Evolutionary conservation across 2,113 vertebrate genomes (phyloP).

Genomic region (Hucho hucho): DNA sequence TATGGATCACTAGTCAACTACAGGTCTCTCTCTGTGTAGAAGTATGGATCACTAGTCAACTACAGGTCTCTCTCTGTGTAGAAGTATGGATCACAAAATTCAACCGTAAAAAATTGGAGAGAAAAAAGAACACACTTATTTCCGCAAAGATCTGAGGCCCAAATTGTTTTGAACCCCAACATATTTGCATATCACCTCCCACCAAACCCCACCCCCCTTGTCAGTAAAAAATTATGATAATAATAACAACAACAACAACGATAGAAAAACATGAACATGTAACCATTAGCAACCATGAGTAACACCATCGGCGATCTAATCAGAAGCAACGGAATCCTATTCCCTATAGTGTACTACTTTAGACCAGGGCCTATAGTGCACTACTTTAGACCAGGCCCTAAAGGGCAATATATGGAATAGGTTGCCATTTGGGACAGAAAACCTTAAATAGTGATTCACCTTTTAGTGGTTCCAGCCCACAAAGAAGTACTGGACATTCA

Average conservation of each 20-base stretch:
- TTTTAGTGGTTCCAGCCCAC: constrained; percentile 69
- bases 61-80: constrained; percentile 9
- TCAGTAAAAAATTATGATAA: constrained; percentile 60
- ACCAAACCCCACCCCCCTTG: constrained; percentile 11
- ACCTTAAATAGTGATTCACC: constrained; percentile 32
- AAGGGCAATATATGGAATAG: constrained; percentile 25
- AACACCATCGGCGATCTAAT: constrained; percentile 34
- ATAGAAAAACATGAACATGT: constrained; percentile 62
- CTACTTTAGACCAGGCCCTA: too few relatives aligned
- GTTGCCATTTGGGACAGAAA: constrained; percentile 28
- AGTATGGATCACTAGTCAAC: constrained; percentile 25
- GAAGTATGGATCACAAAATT: constrained; percentile 41
- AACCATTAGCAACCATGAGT: constrained; percentile 26
- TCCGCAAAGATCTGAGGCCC: constrained; percentile 46
- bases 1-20: constrained; percentile 22
- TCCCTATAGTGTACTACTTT: too few relatives aligned
- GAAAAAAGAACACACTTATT: constrained; percentile 42
- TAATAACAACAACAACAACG: constrained; percentile 58
- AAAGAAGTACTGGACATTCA: constrained; percentile 63
- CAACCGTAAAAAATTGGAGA: background rate
- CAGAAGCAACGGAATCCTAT: background rate
- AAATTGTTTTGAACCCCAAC: constrained; percentile 46
- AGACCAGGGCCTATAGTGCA: too few relatives aligned
- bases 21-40: constrained; percentile 15
- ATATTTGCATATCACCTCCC: constrained; percentile 34